Base-by-base conservation (phyloP, 2,797 vertebrate species). In the Hemitrygon akajei region DNA sequence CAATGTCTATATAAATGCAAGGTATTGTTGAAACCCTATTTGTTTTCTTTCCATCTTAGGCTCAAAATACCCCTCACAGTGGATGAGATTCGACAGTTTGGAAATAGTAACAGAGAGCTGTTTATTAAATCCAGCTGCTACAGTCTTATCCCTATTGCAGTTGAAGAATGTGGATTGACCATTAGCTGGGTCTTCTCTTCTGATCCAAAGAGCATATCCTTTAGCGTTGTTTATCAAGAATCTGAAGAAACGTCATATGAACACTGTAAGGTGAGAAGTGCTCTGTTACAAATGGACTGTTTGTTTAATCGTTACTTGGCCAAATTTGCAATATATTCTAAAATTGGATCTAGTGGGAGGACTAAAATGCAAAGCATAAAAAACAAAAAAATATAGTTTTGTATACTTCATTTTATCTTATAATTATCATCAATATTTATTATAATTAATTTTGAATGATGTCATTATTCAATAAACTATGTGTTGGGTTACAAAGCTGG, bases 151-250 rank as follows among this genome's bases (percentile, higher is more conserved):
- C 96, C 97, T 77, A 96, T 99, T 94, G 96, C 95, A 0, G 96
- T 98, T 94, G 94, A 94, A 0, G 97, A 98, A 95, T 94, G 95
- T 0, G 98, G 98, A 58, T 96, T 97, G 56, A 97, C 97, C 93
- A 96, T 99, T 95, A 96, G 97, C 96, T 99, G 98, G 98, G 96
- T 98, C 95, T 99, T 99, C 96, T 98, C 98, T 47, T 99, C 98
- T 0, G 98, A 99, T 94, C 98, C 98, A 69, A 99, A 98, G 96
- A 99, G 98, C 94, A 97, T 99, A 96, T 98, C 97, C 93, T 99
- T 99, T 94, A 98, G 98, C 0, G 97, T 99, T 69, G 97, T 99
- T 89, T 98, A 97, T 95, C 97, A 95, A 86, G 98, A 98, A 94
- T 96, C 97, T 0, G 94, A 96, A 18, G 96, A 98, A 93, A 94